A percentile compares a stretch with the other conserved stretches of the same genome.
Evolutionary conservation across 2,113 vertebrate species (phyloP).

Genomic region (Leptodactylus fuscus): DNA sequence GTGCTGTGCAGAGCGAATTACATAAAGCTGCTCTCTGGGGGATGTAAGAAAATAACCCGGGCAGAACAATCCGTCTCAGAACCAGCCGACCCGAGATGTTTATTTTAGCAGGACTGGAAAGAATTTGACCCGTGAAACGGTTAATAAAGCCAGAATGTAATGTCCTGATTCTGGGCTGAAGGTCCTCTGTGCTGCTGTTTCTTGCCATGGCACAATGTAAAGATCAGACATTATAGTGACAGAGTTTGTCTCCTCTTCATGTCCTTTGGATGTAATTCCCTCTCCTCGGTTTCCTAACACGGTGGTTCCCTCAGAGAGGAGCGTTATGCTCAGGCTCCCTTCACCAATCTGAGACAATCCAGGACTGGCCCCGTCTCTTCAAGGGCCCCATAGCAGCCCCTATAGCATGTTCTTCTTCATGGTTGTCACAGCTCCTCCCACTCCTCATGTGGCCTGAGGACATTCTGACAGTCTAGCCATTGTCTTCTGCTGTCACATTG

Average conservation of each 20-base stretch:
- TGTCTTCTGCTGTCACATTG: too few relatives aligned
- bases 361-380: background rate
- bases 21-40: slow-evolving; percentile 9
- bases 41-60: slow-evolving; percentile 18
- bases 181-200: background rate
- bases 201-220: background rate
- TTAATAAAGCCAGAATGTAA: background rate
- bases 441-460: background rate
- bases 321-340: too few relatives aligned
- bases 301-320: too few relatives aligned
- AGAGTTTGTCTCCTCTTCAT: too few relatives aligned
- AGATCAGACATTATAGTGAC: background rate
- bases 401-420: background rate
- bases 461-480: too few relatives aligned
- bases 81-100: background rate
- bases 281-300: background rate
- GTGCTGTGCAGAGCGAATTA: background rate
- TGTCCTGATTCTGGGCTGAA: background rate
- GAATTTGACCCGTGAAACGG: background rate
- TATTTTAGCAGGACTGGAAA: background rate
- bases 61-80: slow-evolving; percentile 4
- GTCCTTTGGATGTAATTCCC: too few relatives aligned
- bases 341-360: background rate
- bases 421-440: background rate
- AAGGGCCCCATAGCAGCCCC: background rate